Evolutionary conservation across 2,113 vertebrate species (phyloP), one percentile per base, ranked within the genome.

Genomic region (Carollia perspicillata): DNA sequence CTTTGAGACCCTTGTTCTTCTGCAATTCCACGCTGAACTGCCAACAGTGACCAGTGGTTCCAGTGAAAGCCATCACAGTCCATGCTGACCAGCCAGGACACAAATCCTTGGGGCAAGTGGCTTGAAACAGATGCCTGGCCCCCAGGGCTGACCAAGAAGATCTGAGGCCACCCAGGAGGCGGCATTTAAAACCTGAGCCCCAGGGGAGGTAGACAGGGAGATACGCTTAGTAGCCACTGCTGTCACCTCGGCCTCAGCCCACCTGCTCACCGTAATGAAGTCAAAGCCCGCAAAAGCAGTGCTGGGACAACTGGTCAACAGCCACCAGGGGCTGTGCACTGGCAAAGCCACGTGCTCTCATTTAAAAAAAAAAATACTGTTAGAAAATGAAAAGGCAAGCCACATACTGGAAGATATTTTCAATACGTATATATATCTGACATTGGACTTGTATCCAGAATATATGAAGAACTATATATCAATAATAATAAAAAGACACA

Each of bases 11-110:
- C 35, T 10, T 5, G 33, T 3, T 72, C 49, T 37, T 35, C 35
- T 17, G 2, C 26, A 10, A 2, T 30, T 40, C 83, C 1, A 13
- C 0, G 10, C 0, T 26, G 8, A 65, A 44, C 33, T 35, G 40
- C 89, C 23, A 78, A 1, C 8, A 14, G 28, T 42, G 20, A 20
- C 42, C 12, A 3, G 13, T 0, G 6, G 14, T 42, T 4, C 33
- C 20, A 42, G 30, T 5, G 5, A 16, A 28, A n/a, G 44, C 9
- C 40, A 10, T 35, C 20, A 40, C 23, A 5, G 63, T 5, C 35
- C 37, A 7, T 17, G 22, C 72, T 17, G 22, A 55, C 37, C 22
- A 23, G 63, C n/a, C 35, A 23, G 40, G 84, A 51, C 33, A 75
- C n/a, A 42, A 8, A 65, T 53, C 8, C 81, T 23, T 22, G 14